Conservation (phyloP, 2,888 invertebrate genomes). For the Eurois occulta region DNA sequence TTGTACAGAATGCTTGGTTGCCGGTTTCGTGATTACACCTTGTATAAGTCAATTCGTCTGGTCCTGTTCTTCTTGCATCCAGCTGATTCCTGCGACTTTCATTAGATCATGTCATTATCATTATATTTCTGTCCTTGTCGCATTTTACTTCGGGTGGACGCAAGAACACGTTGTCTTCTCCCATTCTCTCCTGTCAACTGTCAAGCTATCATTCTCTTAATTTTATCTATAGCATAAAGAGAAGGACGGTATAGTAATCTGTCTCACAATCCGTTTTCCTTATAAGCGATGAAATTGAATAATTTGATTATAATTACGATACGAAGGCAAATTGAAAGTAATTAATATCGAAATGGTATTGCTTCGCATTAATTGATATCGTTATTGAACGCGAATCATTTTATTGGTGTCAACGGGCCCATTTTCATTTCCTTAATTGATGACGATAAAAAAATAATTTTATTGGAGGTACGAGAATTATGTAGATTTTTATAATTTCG, state of each 20-base stretch:
- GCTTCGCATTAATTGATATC: constrained; percentile 30
- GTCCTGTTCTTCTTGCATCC: not conserved
- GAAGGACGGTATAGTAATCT: not conserved
- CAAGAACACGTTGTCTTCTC: not conserved
- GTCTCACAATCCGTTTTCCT: not conserved
- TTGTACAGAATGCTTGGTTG: not conserved
- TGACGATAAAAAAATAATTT: not conserved
- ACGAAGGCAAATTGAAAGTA: constrained; percentile 24
- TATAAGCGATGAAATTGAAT: constrained; percentile 5
- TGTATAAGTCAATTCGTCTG: not conserved
- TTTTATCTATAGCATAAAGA: not conserved
- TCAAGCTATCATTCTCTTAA: not conserved
- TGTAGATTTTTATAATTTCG: not conserved
- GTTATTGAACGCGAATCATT: constrained; percentile 19
- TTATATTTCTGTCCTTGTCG: not conserved
- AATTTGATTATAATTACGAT: constrained; percentile 13
- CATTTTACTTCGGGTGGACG: not conserved
- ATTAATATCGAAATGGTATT: constrained; percentile 37
- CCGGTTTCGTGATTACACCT: not conserved
- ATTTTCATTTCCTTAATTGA: constrained; percentile 44
- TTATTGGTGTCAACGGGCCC: constrained; percentile 27
- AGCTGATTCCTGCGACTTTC: not conserved
- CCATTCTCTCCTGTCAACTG: not conserved
- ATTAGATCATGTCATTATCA: not conserved
- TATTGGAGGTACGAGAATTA: not conserved